A percentile compares a stretch with the other conserved stretches of the same genome.
Conservation (phyloP, 2,888 invertebrate genomes). For the Pandemis heparana region DNA sequence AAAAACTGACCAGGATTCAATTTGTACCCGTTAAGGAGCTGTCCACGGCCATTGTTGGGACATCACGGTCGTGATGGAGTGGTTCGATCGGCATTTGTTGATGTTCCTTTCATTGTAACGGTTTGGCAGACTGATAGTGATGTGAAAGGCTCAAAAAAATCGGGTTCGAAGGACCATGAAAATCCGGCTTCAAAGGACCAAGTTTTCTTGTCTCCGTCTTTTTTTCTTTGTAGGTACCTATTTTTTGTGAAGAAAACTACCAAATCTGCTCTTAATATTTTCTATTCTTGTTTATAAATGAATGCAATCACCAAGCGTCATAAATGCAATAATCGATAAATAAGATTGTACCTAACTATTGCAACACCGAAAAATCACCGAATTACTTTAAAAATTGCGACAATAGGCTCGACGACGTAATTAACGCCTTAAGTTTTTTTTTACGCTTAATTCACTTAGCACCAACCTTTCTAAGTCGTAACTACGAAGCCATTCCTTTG, state of each 20-base stretch:
- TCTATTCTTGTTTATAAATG: neutral
- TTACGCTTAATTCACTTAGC: conserved; percentile 39
- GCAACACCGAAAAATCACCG: neutral
- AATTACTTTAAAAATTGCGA: neutral
- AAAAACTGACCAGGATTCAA: conserved; percentile 68
- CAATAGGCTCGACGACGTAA: neutral
- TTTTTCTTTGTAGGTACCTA: too few relatives aligned
- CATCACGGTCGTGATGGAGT: conserved; percentile 55
- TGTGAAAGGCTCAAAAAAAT: neutral
- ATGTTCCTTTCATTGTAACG: conserved; percentile 25
- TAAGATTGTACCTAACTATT: neutral
- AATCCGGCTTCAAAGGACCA: conserved; percentile 2
- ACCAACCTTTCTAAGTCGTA: conserved; percentile 33
- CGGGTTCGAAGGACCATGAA: conserved; percentile 17
- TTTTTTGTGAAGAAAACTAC: too few relatives aligned
- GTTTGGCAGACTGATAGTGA: conserved; percentile 5
- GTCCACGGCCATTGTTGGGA: conserved; percentile 63
- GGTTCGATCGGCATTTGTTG: conserved; percentile 40
- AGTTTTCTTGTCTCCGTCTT: neutral
- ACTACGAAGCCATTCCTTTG: conserved; percentile 36
- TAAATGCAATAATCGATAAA: neutral
- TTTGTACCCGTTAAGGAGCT: conserved; percentile 68
- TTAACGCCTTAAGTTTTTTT: neutral
- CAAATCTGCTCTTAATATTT: too few relatives aligned
- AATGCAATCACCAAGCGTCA: too few relatives aligned